Evolutionary conservation across 2,113 vertebrate genomes (phyloP).

Genomic region (Oostethus manadensis): DNA sequence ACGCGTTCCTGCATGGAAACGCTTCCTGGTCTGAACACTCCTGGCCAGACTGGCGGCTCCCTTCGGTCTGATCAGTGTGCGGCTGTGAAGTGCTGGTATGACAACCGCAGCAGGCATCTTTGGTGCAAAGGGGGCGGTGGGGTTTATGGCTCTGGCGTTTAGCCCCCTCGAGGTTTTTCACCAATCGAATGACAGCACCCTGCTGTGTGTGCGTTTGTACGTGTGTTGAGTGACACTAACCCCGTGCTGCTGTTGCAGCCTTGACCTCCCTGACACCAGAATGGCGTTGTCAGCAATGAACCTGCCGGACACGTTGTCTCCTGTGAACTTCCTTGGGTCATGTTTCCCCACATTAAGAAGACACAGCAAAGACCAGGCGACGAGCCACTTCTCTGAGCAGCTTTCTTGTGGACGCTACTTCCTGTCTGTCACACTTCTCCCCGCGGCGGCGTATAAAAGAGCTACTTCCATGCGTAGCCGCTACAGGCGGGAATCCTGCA

Average conservation of each 20-base stretch:
- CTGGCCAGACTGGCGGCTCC: slow-evolving; percentile 2
- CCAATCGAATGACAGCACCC: slow-evolving; percentile 39
- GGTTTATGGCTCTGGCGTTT: slow-evolving; percentile 40
- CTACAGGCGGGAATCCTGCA: too few species aligned
- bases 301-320: slow-evolving; percentile 7
- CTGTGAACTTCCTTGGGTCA: too few species aligned
- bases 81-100: slow-evolving; percentile 37
- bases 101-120: slow-evolving; percentile 35
- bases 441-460: too few species aligned
- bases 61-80: slow-evolving; percentile 11
- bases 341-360: too few species aligned
- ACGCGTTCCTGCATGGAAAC: slow-evolving; percentile 1
- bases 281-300: slow-evolving; percentile 47
- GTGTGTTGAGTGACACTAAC: slow-evolving; percentile 49
- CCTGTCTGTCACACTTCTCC: too few species aligned
- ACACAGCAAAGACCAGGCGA: too few species aligned
- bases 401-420: too few species aligned
- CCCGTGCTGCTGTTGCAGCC: slow-evolving; percentile 44
- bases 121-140: neutral
- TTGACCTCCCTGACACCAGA: slow-evolving; percentile 50
- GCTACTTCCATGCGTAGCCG: too few species aligned
- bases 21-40: slow-evolving; percentile 11
- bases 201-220: slow-evolving; percentile 35
- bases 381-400: too few species aligned
- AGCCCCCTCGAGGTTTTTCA: slow-evolving; percentile 43